These are phyloP conservation scores for Pristionchus arcanus DNA, from an alignment of 2,888 invertebrate species.

Conservation along the genomic window DNA sequence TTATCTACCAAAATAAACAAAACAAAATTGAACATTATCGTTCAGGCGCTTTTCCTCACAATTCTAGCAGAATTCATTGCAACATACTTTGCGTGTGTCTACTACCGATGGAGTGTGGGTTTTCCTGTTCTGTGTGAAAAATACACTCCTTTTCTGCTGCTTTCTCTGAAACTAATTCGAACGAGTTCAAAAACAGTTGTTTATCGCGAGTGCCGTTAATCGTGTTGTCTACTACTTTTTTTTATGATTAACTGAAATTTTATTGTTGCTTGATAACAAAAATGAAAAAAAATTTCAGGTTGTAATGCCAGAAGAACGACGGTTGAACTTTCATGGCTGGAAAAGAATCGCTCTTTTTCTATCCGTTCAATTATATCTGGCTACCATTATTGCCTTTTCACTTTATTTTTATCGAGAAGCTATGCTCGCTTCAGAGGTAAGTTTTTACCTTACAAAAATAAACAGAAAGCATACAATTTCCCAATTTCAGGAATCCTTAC, in stretches of 20 bases:
- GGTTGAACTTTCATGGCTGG: neutral
- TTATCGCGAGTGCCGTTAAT: neutral
- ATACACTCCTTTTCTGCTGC: neutral
- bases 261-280: too few species aligned
- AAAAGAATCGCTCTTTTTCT: neutral
- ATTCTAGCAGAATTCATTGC: neutral
- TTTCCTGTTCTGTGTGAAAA: neutral
- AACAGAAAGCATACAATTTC: too few species aligned
- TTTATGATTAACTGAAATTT: too few species aligned
- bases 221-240: neutral
- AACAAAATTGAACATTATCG: too few species aligned
- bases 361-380: neutral
- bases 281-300: neutral
- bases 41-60: neutral
- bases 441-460: neutral
- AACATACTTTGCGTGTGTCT: neutral
- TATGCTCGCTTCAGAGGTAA: neutral
- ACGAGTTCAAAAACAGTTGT: neutral
- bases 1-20: too few species aligned
- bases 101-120: neutral
- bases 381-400: neutral
- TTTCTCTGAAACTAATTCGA: neutral
- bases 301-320: neutral
- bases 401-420: neutral
- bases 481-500: neutral